Conservation (phyloP, 2,113 vertebrate species). For the Oncorhynchus mykiss region DNA sequence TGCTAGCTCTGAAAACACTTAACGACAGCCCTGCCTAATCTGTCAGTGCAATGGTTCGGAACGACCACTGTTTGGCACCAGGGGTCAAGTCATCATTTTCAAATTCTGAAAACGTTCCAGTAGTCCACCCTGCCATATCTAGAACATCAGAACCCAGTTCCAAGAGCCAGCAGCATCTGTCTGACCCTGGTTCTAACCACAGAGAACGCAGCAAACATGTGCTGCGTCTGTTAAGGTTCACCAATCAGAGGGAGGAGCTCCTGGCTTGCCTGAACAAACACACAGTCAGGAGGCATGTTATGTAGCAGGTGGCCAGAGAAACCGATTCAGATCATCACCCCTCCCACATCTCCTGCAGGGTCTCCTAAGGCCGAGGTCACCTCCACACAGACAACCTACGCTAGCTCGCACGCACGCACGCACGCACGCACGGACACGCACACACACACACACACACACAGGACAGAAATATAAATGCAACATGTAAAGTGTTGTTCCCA, state of each 20-base stretch:
- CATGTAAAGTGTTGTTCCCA: neutral
- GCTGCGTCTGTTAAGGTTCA: slow-evolving; percentile 45
- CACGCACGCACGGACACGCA: neutral
- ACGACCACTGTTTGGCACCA: neutral
- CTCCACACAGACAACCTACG: slow-evolving; percentile 80
- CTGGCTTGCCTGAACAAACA: slow-evolving; percentile 79
- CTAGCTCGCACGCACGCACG: slow-evolving; percentile 67
- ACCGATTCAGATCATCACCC: slow-evolving; percentile 73
- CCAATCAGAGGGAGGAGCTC: slow-evolving; percentile 68
- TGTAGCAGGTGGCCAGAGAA: slow-evolving; percentile 79
- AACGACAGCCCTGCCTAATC: neutral
- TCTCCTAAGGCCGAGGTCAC: slow-evolving; percentile 80
- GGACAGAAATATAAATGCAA: neutral
- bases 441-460: neutral
- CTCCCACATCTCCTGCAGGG: slow-evolving; percentile 54
- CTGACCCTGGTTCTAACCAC: neutral
- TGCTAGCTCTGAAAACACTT: neutral
- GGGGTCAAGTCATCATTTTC: neutral
- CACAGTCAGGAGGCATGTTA: slow-evolving; percentile 46
- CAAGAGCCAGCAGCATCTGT: neutral
- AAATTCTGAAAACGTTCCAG: neutral
- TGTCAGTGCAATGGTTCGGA: neutral
- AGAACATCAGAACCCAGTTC: too few relatives aligned
- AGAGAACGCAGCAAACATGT: neutral
- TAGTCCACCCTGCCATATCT: too few relatives aligned